Percentiles rank a stretch among this genome's conserved stretches.
phyloP scores from a whole-genome alignment of 1,140 invertebrate species.

The Tenebrio molitor region DNA sequence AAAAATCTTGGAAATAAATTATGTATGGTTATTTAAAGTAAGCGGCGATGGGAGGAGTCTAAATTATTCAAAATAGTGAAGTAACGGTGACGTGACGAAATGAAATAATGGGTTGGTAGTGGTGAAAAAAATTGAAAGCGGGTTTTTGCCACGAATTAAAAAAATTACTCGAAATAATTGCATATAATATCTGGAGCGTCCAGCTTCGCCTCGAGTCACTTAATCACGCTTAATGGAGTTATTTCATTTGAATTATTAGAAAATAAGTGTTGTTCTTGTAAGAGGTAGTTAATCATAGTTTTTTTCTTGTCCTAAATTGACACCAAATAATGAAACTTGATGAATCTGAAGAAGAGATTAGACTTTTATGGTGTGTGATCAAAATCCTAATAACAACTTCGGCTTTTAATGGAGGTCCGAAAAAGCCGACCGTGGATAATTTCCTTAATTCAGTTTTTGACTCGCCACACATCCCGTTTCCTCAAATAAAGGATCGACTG shows the following conservation, averaged over 20 bases:
- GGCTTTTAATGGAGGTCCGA: constrained; percentile 12
- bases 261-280: constrained; percentile 11
- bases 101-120: no score
- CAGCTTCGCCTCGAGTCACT: constrained; percentile 15
- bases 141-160: constrained; percentile 3
- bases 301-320: constrained; percentile 9
- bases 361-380: constrained; percentile 35
- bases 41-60: no score
- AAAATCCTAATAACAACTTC: constrained; percentile 31
- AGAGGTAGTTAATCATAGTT: constrained; percentile 4
- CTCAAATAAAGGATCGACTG: constrained; percentile 3
- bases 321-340: constrained; percentile 30
- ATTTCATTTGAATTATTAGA: constrained; percentile 29
- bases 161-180: constrained; percentile 7
- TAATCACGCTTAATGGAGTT: constrained; percentile 30
- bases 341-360: constrained; percentile 30
- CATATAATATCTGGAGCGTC: not conserved
- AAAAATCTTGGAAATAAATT: no score
- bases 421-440: constrained; percentile 26
- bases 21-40: no score
- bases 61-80: no score
- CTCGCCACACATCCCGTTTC: constrained; percentile 20
- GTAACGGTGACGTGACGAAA: no score
- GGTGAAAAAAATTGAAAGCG: not conserved
- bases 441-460: constrained; percentile 36